phyloP scores from a whole-genome alignment of 1,140 invertebrate genomes.

The Drosophila parabipectinata region DNA sequence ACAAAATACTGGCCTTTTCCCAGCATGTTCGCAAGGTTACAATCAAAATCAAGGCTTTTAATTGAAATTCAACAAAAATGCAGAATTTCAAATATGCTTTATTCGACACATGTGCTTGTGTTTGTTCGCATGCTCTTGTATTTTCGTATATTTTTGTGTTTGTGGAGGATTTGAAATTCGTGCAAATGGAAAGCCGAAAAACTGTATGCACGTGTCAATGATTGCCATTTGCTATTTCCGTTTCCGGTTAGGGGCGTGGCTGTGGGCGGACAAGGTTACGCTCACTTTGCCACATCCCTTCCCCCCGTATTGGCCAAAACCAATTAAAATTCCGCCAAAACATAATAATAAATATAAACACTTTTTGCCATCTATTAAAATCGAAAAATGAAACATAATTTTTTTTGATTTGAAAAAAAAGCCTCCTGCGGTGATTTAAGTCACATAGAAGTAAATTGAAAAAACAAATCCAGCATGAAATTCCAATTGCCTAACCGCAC shows the following conservation, averaged over 20 bases:
- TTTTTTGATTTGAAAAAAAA: slow-evolving; percentile 2
- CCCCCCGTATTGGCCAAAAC: slow-evolving; percentile 12
- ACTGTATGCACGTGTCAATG: slow-evolving; percentile 41
- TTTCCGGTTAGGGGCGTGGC: slow-evolving; percentile 12
- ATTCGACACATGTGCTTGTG: slow-evolving; percentile 14
- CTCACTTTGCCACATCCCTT: background rate
- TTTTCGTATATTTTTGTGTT: slow-evolving; percentile 17
- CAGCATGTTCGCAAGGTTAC: slow-evolving; percentile 68
- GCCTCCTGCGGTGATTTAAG: slow-evolving; percentile 19
- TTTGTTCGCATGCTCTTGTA: background rate
- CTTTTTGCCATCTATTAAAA: slow-evolving; percentile 25
- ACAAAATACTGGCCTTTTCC: slow-evolving; percentile 23
- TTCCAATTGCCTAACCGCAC: slow-evolving; percentile 3
- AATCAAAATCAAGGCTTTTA: slow-evolving; percentile 81
- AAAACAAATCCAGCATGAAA: slow-evolving; percentile 8
- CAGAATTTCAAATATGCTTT: slow-evolving; percentile 52
- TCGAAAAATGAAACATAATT: slow-evolving; percentile 7
- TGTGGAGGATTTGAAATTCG: slow-evolving; percentile 33
- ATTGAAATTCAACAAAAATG: slow-evolving; percentile 79
- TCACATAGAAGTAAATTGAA: slow-evolving; percentile 18
- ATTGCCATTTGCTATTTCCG: slow-evolving; percentile 26
- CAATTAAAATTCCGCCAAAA: slow-evolving; percentile 60
- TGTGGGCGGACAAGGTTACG: slow-evolving; percentile 3
- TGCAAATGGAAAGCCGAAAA: slow-evolving; percentile 43
- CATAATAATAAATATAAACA: slow-evolving; percentile 41